A percentile compares a stretch with the other conserved stretches of the same genome.
Evolutionary conservation across 2,113 vertebrate species (phyloP).

Genomic region (Scytalopus superciliaris): DNA sequence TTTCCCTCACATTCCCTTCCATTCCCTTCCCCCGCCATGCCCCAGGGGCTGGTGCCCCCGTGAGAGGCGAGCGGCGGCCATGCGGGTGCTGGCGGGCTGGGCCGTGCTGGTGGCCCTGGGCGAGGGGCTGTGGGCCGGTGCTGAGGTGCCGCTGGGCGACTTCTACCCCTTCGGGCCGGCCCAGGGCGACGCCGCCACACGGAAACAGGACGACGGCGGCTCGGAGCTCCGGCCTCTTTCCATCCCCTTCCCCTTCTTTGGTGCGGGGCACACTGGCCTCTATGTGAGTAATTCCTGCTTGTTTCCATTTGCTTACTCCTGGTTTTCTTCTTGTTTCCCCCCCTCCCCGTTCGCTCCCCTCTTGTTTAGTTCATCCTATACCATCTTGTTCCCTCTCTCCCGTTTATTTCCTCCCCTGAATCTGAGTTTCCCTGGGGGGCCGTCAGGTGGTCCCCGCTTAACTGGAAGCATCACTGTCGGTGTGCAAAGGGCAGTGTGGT

Average conservation of each 20-base stretch:
- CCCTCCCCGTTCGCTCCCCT: not conserved
- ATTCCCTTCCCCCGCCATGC: not conserved
- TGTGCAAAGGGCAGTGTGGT: fast-evolving
- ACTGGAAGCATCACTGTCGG: not conserved
- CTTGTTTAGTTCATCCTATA: not conserved
- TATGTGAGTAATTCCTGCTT: slow-evolving; percentile 84
- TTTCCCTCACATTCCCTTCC: not conserved
- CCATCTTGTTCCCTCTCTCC: not conserved
- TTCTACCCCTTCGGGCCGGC: slow-evolving; percentile 90
- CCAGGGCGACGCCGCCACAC: slow-evolving; percentile 80
- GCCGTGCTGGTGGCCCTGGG: slow-evolving; percentile 65
- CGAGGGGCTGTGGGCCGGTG: slow-evolving; percentile 53
- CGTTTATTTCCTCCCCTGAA: not conserved
- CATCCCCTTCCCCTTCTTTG: slow-evolving; percentile 92
- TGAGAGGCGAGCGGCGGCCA: slow-evolving; percentile 37
- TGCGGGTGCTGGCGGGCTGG: slow-evolving; percentile 64
- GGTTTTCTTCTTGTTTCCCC: not conserved
- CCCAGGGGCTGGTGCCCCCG: not conserved
- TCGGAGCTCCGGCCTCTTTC: slow-evolving; percentile 89
- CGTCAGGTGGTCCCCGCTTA: not conserved
- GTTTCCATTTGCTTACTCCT: not conserved
- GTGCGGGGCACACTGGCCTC: slow-evolving; percentile 89
- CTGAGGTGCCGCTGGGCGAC: slow-evolving; percentile 83
- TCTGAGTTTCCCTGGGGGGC: not conserved
- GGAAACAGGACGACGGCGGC: slow-evolving; percentile 93